phyloP scores from a whole-genome alignment of 2,797 vertebrate genomes.

The Hephaestus fuliginosus region DNA sequence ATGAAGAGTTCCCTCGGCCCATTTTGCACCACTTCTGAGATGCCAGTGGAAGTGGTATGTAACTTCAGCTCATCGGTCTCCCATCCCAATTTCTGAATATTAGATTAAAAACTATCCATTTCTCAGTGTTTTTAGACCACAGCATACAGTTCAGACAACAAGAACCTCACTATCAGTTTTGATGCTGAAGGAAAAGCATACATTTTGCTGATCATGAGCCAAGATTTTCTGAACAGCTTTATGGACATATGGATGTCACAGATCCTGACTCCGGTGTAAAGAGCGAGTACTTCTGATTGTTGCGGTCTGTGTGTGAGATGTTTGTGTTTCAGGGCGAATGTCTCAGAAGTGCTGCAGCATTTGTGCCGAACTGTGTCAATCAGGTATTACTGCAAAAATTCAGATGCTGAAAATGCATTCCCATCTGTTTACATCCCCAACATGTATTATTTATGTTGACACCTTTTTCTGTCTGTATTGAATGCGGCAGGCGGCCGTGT shows the following conservation, averaged over 20 bases:
- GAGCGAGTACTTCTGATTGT: not conserved
- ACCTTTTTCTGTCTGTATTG: not conserved
- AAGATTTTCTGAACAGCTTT: too few species aligned
- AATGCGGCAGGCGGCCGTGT: too few species aligned
- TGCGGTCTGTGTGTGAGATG: not conserved
- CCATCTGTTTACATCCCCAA: not conserved
- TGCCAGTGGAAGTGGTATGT: not conserved
- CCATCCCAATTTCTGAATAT: not conserved
- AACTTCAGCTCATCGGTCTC: not conserved
- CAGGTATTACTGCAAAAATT: not conserved
- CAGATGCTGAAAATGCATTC: not conserved
- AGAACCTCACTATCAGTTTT: too few species aligned
- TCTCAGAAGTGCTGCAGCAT: not conserved
- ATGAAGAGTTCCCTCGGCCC: too few species aligned
- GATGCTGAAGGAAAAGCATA: too few species aligned
- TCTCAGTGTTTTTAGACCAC: not conserved
- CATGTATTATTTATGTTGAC: conserved; percentile 1
- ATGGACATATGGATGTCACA: too few species aligned
- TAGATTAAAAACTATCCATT: too few species aligned
- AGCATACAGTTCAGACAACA: not conserved
- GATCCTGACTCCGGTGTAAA: not conserved
- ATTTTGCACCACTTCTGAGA: not conserved
- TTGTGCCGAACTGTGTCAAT: not conserved
- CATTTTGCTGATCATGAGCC: too few species aligned
- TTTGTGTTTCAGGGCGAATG: not conserved